Evolutionary conservation across 2,113 vertebrate species (phyloP).

Genomic region (Cervus canadensis): DNA sequence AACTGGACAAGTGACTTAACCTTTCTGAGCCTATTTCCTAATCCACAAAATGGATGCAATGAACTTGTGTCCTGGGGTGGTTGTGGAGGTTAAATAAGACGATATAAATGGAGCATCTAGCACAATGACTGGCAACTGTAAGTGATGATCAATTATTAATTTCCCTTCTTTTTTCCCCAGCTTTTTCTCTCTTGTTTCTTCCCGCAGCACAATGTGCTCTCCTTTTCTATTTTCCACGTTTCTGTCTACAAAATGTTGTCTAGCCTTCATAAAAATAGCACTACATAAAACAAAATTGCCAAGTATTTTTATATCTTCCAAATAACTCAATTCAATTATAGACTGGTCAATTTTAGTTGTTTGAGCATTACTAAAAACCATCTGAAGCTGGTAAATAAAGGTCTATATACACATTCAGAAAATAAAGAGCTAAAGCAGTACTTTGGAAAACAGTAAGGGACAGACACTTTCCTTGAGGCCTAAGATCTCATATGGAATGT

Average conservation of each 20-base stretch:
- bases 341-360: slow-evolving; percentile 55
- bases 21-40: slow-evolving; percentile 6
- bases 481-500: slow-evolving; percentile 23
- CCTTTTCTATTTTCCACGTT: slow-evolving; percentile 33
- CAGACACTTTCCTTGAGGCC: slow-evolving; percentile 45
- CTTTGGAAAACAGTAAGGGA: slow-evolving; percentile 29
- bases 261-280: slow-evolving; percentile 64
- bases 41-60: background rate
- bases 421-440: slow-evolving; percentile 47
- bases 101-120: background rate
- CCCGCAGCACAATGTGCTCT: background rate
- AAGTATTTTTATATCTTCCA: slow-evolving; percentile 53
- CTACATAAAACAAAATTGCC: slow-evolving; percentile 58
- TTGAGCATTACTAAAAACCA: slow-evolving; percentile 33
- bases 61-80: background rate
- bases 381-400: slow-evolving; percentile 58
- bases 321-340: slow-evolving; percentile 65
- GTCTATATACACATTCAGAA: slow-evolving; percentile 37
- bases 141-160: background rate
- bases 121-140: background rate
- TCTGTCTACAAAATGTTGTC: slow-evolving; percentile 40
- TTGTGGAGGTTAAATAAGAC: background rate
- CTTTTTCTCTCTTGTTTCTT: background rate
- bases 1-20: background rate
- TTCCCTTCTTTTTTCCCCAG: background rate